phyloP scores from a whole-genome alignment of 2,888 invertebrate genomes.

The Cephus nigrinus region DNA sequence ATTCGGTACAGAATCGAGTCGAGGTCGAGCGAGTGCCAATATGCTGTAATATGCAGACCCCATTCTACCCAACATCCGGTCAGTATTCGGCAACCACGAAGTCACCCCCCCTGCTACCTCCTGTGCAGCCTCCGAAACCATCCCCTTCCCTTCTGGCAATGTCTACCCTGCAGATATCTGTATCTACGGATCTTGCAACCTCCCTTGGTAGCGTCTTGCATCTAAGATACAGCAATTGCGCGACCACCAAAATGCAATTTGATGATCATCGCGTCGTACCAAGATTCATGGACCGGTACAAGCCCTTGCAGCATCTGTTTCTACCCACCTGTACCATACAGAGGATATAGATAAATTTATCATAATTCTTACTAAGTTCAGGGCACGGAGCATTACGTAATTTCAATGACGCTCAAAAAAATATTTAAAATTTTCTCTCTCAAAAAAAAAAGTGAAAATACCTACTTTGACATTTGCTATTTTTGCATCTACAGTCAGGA shows the following conservation, averaged over 20 bases:
- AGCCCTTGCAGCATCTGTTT: background rate
- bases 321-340: background rate
- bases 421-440: too few relatives aligned
- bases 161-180: background rate
- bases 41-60: constrained; percentile 36
- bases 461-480: background rate
- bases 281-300: background rate
- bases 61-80: constrained; percentile 8
- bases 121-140: background rate
- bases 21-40: constrained; percentile 44
- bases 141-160: background rate
- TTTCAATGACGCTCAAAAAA: background rate
- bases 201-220: background rate
- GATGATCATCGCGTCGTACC: background rate
- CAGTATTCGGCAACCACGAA: background rate
- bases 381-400: background rate
- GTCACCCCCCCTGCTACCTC: background rate
- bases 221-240: background rate
- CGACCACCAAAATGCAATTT: background rate
- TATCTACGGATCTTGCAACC: background rate
- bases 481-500: background rate
- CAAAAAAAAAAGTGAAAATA: too few relatives aligned
- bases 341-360: background rate
- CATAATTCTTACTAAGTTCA: background rate
- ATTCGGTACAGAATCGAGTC: constrained; percentile 32